Evolutionary conservation across 2,113 vertebrate species (phyloP), one percentile per base, ranked within the genome.

Genomic region (Meriones unguiculatus): DNA sequence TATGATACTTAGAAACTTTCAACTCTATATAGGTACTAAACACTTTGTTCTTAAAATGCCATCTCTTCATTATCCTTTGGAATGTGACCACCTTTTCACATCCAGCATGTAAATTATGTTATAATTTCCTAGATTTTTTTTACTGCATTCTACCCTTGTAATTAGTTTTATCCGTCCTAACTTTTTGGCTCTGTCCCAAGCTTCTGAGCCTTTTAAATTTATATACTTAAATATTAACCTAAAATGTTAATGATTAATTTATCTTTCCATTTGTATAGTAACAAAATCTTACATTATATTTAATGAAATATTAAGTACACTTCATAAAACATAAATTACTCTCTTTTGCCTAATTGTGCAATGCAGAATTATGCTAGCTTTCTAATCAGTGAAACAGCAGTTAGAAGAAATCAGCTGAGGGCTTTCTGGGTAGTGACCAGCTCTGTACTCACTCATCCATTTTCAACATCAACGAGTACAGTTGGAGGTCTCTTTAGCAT

Each of bases 381-480:
- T 95, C 50, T 90, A 80, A 85, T 77, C 22, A 87, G 77, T 1
- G 57, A 80, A 96, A 77, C 17, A 70, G 72, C 62, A 9, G 8
- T 41, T 4, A 77, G 5, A 7, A 82, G 77, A 86, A 24, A 59
- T 77, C 0, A 87, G 28, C 8, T 41, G 54, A 41, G 20, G 13
- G 20, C 17, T 95, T 22, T 85, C 9, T 62, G 64, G 70, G 28
- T 32, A 67, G 41, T 50, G 25, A 22, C 41, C 5, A 78, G 4
- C 4, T 24, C 22, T 70, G 5, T 69, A 30, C 2, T 5, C 22
- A 54, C 2, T 50, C 46, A 75, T 75, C 32, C 32, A n/a, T 93
- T 96, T 92, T 72, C 70, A 86, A 92, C 35, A 87, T 86, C 67
- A 91, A 94, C 93, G 41, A 96, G 52, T 90, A 41, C 62, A 75